These are phyloP conservation scores for Acrocephalus arundinaceus DNA, from an alignment of 2,113 vertebrate species.

Conservation along the genomic window DNA sequence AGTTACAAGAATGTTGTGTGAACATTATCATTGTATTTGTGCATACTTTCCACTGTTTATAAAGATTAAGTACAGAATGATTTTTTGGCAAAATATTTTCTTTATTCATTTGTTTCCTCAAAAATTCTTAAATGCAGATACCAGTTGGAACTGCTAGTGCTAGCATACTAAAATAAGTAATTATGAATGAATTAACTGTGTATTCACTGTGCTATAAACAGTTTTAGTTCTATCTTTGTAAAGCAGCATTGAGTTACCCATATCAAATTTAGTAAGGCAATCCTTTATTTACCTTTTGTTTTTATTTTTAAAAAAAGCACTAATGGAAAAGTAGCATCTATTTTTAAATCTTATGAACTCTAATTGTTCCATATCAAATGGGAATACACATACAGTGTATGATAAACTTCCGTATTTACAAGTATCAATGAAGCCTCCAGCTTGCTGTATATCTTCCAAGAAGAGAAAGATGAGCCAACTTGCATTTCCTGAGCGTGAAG, in stretches of 20 bases:
- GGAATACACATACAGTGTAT: conserved; percentile 70
- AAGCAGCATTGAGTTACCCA: conserved; percentile 56
- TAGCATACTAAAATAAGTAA: conserved; percentile 4
- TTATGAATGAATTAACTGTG: conserved; percentile 56
- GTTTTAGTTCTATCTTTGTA: conserved; percentile 70
- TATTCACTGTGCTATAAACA: conserved; percentile 55
- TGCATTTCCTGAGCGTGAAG: conserved; percentile 87
- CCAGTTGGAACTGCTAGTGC: neutral
- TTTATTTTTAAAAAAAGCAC: conserved; percentile 68
- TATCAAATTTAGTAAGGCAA: conserved; percentile 76
- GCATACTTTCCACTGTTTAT: neutral
- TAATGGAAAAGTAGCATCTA: conserved; percentile 75
- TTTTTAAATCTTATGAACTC: conserved; percentile 74
- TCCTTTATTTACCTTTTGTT: conserved; percentile 74
- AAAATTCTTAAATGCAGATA: neutral
- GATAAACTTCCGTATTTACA: conserved; percentile 84
- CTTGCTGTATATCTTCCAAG: conserved; percentile 84
- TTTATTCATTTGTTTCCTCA: neutral
- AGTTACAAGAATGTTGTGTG: neutral
- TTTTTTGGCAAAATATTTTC: neutral
- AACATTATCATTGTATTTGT: neutral
- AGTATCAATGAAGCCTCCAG: conserved; percentile 78
- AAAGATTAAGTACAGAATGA: neutral
- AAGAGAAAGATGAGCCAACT: conserved; percentile 81
- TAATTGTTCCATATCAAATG: conserved; percentile 78